phyloP scores from a whole-genome alignment of 2,113 vertebrate species.

The Sclerurus mexicanus region DNA sequence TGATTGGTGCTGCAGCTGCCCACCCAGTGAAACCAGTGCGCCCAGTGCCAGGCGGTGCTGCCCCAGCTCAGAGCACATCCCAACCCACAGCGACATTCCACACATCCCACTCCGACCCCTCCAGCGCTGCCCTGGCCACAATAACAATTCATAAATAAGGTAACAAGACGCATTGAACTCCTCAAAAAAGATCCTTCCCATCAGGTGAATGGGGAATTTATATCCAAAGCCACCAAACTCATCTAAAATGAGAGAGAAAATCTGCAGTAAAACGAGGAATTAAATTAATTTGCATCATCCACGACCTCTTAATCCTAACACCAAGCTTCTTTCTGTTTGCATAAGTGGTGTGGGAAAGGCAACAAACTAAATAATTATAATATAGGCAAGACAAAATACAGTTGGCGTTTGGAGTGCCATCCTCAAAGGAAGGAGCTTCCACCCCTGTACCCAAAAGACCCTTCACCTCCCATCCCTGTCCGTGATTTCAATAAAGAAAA shows the following conservation, averaged over 20 bases:
- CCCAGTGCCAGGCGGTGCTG: background rate
- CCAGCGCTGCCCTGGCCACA: background rate
- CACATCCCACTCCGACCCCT: background rate
- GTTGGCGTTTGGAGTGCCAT: background rate
- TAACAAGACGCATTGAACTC: background rate
- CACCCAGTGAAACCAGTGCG: background rate
- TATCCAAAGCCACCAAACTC: background rate
- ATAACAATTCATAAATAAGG: accelerated
- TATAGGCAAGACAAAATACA: background rate
- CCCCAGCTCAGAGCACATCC: background rate
- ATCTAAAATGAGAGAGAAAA: background rate
- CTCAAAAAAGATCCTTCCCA: accelerated
- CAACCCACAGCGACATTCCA: background rate
- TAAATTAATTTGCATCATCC: background rate
- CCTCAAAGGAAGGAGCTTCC: background rate
- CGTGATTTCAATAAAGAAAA: accelerated
- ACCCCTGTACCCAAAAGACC: background rate
- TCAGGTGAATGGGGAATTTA: background rate
- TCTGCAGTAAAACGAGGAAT: background rate
- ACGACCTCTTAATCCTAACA: accelerated
- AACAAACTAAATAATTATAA: background rate
- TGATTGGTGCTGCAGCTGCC: accelerated
- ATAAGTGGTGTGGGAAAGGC: background rate
- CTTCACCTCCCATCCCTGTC: accelerated
- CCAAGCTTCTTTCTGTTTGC: background rate